Conservation (phyloP, 2,113 vertebrate genomes). For the Cyprinodon brontotheroides region DNA sequence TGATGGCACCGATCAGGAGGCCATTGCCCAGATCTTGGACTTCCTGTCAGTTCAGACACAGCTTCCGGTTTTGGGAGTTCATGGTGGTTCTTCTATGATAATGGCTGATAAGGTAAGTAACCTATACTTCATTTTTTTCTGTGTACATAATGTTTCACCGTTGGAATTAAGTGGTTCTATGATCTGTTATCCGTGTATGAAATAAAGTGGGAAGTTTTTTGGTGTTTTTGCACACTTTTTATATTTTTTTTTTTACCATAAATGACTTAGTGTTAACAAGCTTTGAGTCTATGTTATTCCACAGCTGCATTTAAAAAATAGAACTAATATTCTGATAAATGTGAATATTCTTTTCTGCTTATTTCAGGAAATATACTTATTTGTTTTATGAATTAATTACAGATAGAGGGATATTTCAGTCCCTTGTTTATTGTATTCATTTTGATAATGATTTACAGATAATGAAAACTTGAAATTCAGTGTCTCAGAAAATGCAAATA, state of each 20-base stretch:
- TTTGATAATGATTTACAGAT: no score
- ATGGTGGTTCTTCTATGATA: slow-evolving; percentile 97
- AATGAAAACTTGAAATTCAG: no score
- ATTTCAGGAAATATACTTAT: no score
- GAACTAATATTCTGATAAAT: no score
- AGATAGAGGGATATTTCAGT: no score
- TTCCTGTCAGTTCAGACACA: slow-evolving; percentile 98
- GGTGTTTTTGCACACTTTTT: slow-evolving; percentile 1
- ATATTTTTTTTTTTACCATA: neutral
- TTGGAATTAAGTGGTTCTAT: slow-evolving; percentile 10
- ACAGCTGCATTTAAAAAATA: no score
- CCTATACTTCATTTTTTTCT: slow-evolving; percentile 1
- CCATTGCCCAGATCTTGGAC: slow-evolving; percentile 98
- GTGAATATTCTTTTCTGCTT: no score
- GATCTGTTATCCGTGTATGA: slow-evolving; percentile 11
- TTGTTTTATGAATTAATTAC: no score
- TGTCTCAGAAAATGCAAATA: no score
- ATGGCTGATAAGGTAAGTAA: slow-evolving; percentile 97
- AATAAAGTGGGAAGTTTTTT: neutral
- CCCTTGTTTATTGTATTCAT: no score
- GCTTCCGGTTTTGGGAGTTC: slow-evolving; percentile 94
- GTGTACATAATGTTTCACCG: slow-evolving; percentile 11
- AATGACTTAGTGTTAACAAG: neutral
- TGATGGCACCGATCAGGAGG: slow-evolving; percentile 96
- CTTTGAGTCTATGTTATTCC: no score